phyloP scores from a whole-genome alignment of 2,888 invertebrate species.

The Pseudococcus longispinus region DNA sequence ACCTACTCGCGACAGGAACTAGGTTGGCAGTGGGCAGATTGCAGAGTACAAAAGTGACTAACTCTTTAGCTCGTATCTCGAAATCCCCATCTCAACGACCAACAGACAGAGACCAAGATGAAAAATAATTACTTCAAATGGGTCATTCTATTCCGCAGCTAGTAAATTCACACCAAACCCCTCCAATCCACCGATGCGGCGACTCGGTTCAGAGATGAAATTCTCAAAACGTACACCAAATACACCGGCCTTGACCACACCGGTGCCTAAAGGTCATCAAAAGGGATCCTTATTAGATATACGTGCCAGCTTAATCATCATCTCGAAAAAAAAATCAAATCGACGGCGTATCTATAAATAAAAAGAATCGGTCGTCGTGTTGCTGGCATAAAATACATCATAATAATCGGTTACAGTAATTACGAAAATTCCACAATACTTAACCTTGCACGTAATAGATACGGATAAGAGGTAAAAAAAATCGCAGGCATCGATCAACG shows the following conservation, averaged over 20 bases:
- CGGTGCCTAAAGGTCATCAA: not conserved
- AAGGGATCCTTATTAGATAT: not conserved
- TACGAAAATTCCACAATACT: conserved; percentile 18
- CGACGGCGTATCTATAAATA: not conserved
- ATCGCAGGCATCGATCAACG: conserved; percentile 12
- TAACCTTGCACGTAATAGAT: conserved; percentile 27
- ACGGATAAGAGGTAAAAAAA: not conserved
- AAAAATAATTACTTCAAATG: conserved; percentile 35
- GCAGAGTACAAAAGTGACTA: not conserved
- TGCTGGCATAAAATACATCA: not conserved
- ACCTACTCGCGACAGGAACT: conserved; percentile 27
- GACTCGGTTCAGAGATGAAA: not conserved
- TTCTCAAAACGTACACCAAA: not conserved
- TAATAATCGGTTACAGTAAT: conserved; percentile 31
- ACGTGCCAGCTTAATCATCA: not conserved
- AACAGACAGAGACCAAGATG: not conserved
- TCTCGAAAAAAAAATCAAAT: not conserved
- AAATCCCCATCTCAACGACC: not conserved
- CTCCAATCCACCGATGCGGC: too few species aligned
- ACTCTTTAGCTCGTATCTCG: not conserved
- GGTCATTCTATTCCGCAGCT: not conserved
- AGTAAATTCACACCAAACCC: not conserved
- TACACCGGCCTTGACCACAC: not conserved
- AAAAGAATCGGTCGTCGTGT: not conserved
- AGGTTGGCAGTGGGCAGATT: conserved; percentile 35